Percentiles rank a stretch among this genome's conserved stretches.
Conservation (phyloP, 2,888 invertebrate species). For the Adineta ricciae region DNA sequence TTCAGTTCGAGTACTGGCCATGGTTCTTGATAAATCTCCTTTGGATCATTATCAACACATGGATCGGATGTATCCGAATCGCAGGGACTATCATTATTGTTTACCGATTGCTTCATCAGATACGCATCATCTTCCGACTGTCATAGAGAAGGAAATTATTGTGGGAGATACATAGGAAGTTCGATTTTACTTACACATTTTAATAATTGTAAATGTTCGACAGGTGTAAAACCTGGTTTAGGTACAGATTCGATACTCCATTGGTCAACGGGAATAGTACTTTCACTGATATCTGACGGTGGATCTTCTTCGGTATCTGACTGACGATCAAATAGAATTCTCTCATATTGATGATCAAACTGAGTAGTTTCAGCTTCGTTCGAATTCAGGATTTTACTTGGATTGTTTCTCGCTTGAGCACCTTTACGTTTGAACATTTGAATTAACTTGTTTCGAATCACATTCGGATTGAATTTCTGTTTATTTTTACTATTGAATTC, state of each 20-base stretch:
- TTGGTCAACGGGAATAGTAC: background rate
- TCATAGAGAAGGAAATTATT: background rate
- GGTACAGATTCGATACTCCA: conserved; percentile 18
- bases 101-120: background rate
- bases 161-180: background rate
- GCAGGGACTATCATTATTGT: background rate
- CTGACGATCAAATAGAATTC: background rate
- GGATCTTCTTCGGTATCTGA: conserved; percentile 21
- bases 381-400: background rate
- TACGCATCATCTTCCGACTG: background rate
- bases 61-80: background rate
- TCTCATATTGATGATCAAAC: background rate
- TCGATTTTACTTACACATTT: background rate
- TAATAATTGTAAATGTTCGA: background rate
- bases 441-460: background rate
- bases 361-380: background rate
- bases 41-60: background rate
- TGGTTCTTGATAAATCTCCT: background rate
- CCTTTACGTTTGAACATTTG: background rate
- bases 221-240: conserved; percentile 11
- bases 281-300: background rate
- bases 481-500: background rate
- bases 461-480: background rate
- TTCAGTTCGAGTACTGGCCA: background rate
- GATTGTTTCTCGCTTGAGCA: background rate